A percentile compares a stretch with the other conserved stretches of the same genome.
phyloP scores from a whole-genome alignment of 2,797 vertebrate species.

The Sparidentex hasta region DNA sequence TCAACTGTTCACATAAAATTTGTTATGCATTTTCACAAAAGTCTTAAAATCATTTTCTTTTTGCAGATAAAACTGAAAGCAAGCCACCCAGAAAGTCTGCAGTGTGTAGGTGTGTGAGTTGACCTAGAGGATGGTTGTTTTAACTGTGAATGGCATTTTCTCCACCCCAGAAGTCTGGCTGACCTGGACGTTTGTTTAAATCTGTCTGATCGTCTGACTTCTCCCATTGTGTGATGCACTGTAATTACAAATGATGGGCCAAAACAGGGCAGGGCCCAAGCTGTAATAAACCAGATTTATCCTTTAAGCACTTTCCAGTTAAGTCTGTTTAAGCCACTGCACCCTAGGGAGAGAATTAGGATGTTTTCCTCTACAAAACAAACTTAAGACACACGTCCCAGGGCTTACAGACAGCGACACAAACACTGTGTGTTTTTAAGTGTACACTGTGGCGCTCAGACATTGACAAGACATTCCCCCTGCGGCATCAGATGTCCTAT shows the following conservation, averaged over 20 bases:
- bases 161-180: neutral
- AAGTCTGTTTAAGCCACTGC: neutral
- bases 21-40: neutral
- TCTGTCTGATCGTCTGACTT: neutral
- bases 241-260: neutral
- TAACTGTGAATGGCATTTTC: neutral
- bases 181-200: neutral
- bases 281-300: neutral
- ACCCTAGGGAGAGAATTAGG: neutral
- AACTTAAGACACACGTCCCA: conserved; percentile 1
- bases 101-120: no score
- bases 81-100: neutral
- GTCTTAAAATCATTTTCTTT: neutral
- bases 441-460: conserved; percentile 2
- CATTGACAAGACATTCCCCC: conserved; percentile 22
- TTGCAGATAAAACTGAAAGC: neutral
- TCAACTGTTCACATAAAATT: neutral
- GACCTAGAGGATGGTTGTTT: no score
- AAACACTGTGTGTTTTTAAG: neutral
- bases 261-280: neutral
- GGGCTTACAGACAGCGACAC: neutral
- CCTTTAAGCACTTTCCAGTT: neutral
- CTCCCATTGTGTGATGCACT: neutral
- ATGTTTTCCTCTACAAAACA: conserved; percentile 6
- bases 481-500: conserved; percentile 36